Conservation (phyloP, 2,113 vertebrate genomes). For the Panthera uncia region DNA sequence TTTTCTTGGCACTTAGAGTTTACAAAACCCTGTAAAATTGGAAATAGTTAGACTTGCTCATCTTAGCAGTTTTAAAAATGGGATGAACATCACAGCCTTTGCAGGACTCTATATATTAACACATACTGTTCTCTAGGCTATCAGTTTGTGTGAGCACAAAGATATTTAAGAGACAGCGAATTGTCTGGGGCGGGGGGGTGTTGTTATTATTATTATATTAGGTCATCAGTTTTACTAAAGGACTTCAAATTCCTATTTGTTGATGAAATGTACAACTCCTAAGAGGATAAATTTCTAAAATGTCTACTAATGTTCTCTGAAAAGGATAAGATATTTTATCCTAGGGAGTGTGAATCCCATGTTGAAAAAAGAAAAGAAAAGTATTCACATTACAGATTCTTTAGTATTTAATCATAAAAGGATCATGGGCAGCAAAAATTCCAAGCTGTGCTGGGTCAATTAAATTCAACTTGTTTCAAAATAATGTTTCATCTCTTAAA, state of each 20-base stretch:
- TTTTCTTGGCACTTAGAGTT: slow-evolving; percentile 22
- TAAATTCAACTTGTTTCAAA: slow-evolving; percentile 71
- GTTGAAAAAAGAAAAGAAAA: slow-evolving; percentile 62
- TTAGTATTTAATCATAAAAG: slow-evolving; percentile 21
- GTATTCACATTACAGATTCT: not conserved
- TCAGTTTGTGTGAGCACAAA: slow-evolving; percentile 49
- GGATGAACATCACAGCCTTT: not conserved
- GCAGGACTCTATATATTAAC: slow-evolving; percentile 8
- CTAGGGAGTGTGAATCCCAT: slow-evolving; percentile 34
- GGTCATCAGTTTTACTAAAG: slow-evolving; percentile 72
- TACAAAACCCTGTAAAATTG: slow-evolving; percentile 1
- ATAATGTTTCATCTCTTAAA: slow-evolving; percentile 26
- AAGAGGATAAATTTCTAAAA: slow-evolving; percentile 76
- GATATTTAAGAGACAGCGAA: slow-evolving; percentile 63
- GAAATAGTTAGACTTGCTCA: not conserved
- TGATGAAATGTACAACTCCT: slow-evolving; percentile 69
- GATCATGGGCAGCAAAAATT: not conserved
- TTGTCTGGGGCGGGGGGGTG: not conserved
- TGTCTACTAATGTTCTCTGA: slow-evolving; percentile 69
- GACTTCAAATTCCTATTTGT: slow-evolving; percentile 73
- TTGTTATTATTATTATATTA: not conserved
- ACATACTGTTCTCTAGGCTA: not conserved
- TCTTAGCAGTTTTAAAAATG: slow-evolving; percentile 33
- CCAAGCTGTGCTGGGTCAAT: not conserved
- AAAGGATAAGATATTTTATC: slow-evolving; percentile 57